These are phyloP conservation scores for Corythornis vintsioides DNA, from an alignment of 2,113 vertebrate genomes.

Conservation along the genomic window DNA sequence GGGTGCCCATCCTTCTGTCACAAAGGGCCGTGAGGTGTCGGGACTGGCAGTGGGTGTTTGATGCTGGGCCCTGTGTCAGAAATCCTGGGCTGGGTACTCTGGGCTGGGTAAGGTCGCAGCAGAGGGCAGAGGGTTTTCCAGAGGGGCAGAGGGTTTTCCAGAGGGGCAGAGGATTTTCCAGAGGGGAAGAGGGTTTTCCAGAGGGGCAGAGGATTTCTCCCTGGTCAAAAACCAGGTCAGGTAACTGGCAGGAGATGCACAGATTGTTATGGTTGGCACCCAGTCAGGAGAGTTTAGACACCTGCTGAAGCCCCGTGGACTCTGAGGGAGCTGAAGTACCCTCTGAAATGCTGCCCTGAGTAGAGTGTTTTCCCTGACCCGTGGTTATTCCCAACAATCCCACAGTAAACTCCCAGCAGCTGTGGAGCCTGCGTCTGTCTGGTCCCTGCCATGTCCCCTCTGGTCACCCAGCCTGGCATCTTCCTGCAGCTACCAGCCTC, in stretches of 20 bases:
- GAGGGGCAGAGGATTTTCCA: no score
- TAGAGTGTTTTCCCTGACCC: neutral
- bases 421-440: accelerated
- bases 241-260: neutral
- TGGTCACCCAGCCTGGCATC: accelerated
- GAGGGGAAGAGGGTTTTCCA: accelerated
- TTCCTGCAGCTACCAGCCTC: neutral
- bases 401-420: neutral
- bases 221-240: accelerated
- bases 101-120: neutral
- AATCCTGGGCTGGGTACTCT: neutral
- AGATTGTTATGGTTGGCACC: neutral
- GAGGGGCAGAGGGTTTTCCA: no score
- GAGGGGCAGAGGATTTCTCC: neutral
- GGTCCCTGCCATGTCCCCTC: neutral
- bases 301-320: neutral
- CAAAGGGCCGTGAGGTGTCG: neutral
- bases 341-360: neutral
- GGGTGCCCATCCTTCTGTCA: neutral
- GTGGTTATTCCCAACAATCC: neutral
- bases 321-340: neutral
- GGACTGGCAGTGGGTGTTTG: neutral
- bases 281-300: neutral
- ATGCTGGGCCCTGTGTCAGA: neutral
- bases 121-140: neutral